Evolutionary conservation across 1,140 invertebrate species (phyloP).

Genomic region (Acyrthosiphon pisum): DNA sequence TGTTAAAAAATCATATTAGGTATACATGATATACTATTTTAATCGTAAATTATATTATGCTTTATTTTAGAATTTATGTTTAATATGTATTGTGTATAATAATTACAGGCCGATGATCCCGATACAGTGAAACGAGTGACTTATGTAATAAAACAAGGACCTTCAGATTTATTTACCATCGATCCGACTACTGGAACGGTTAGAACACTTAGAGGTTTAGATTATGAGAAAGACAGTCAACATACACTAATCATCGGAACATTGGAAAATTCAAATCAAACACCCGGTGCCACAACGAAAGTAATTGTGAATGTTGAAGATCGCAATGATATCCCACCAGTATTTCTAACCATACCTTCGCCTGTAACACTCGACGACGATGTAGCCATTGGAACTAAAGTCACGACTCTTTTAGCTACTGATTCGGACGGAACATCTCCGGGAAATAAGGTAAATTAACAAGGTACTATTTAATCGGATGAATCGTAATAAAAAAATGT

Average conservation of each 20-base stretch:
- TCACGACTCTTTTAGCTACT: constrained; percentile 78
- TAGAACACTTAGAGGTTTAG: constrained; percentile 76
- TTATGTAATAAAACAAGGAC: constrained; percentile 82
- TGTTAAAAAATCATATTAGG: background rate
- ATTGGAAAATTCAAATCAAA: constrained; percentile 76
- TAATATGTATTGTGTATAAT: background rate
- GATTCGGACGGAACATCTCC: constrained; percentile 84
- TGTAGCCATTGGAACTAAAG: constrained; percentile 77
- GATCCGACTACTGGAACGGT: constrained; percentile 80
- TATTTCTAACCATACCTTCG: constrained; percentile 80
- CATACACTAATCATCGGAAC: constrained; percentile 82
- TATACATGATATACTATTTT: no score
- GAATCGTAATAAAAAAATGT: background rate
- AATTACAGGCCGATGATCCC: constrained; percentile 73
- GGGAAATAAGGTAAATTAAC: constrained; percentile 73
- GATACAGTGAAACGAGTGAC: constrained; percentile 80
- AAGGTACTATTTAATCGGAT: background rate
- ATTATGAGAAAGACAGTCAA: constrained; percentile 78
- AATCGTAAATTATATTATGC: no score
- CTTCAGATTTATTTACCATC: constrained; percentile 81
- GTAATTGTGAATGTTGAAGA: constrained; percentile 80
- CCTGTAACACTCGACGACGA: constrained; percentile 85
- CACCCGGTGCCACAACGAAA: constrained; percentile 76
- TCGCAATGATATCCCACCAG: constrained; percentile 82
- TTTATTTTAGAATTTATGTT: no score